Percentiles rank a stretch among this genome's conserved stretches.
Evolutionary conservation across 2,797 vertebrate species (phyloP).

Genomic region (Tolypeutes matacus): DNA sequence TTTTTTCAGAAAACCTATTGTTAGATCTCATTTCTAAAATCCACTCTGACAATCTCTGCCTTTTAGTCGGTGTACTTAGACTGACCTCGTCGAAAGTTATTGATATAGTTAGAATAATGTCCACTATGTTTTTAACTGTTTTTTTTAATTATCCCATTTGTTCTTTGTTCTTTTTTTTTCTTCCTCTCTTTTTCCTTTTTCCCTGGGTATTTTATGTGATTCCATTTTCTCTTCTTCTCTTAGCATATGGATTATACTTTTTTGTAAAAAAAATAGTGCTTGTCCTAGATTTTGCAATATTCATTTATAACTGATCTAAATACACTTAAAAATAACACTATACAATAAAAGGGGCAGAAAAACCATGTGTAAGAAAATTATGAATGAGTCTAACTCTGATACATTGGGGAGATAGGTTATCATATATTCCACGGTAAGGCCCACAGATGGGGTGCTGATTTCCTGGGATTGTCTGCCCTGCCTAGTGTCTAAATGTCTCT

Average conservation of each 20-base stretch:
- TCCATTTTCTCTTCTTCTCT: background rate
- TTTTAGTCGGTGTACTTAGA: background rate
- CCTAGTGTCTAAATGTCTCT: too few species aligned
- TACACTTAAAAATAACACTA: background rate
- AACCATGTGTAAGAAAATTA: too few species aligned
- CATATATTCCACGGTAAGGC: too few species aligned
- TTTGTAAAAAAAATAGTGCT: background rate
- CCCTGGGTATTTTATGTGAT: background rate
- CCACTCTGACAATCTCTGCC: background rate
- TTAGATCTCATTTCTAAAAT: background rate
- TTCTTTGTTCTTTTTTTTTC: background rate
- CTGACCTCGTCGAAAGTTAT: background rate
- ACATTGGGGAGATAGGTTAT: too few species aligned
- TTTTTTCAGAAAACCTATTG: background rate
- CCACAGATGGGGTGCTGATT: too few species aligned
- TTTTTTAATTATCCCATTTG: background rate
- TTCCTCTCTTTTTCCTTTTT: background rate
- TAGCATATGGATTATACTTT: background rate
- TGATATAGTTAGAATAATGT: background rate
- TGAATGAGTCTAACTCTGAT: too few species aligned
- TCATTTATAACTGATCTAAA: background rate
- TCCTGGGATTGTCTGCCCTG: too few species aligned
- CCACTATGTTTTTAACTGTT: background rate
- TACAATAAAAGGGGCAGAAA: too few species aligned
- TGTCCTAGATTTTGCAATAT: background rate